Conservation (phyloP, 2,113 vertebrate genomes). For the Alligator mississippiensis region DNA sequence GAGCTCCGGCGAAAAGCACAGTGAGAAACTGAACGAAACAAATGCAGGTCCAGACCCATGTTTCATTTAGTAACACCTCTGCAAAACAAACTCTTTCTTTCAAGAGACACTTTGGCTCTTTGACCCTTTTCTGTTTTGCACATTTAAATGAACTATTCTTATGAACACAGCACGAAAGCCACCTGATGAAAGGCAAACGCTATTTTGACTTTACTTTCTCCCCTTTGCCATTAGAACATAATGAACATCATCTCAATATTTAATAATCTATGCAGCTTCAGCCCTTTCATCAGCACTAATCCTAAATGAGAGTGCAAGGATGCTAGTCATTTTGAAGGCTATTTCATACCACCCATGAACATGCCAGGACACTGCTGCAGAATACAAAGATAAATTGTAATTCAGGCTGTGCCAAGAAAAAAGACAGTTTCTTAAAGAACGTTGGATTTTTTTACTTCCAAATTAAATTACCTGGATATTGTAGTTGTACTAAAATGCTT, state of each 20-base stretch:
- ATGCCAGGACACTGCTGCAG: neutral
- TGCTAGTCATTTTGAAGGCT: neutral
- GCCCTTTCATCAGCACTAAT: neutral
- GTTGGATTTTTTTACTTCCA: neutral
- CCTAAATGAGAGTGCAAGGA: neutral
- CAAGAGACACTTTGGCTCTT: neutral
- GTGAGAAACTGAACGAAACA: neutral
- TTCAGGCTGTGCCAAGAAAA: neutral
- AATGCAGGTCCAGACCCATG: neutral
- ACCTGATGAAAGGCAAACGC: neutral
- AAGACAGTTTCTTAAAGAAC: neutral
- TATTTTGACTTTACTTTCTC: neutral
- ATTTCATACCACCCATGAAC: neutral
- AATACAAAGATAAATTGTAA: neutral
- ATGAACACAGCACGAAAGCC: neutral
- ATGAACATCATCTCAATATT: conserved; percentile 32
- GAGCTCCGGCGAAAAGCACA: neutral
- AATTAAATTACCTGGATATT: neutral
- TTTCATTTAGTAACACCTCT: too few relatives aligned
- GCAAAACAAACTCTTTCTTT: neutral
- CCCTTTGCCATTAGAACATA: neutral
- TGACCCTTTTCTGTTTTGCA: neutral
- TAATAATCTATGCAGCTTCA: conserved; percentile 29
- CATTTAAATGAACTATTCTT: neutral
- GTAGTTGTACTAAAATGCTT: neutral